phyloP scores from a whole-genome alignment of 2,113 vertebrate genomes.

The Orthonyx spaldingii region DNA sequence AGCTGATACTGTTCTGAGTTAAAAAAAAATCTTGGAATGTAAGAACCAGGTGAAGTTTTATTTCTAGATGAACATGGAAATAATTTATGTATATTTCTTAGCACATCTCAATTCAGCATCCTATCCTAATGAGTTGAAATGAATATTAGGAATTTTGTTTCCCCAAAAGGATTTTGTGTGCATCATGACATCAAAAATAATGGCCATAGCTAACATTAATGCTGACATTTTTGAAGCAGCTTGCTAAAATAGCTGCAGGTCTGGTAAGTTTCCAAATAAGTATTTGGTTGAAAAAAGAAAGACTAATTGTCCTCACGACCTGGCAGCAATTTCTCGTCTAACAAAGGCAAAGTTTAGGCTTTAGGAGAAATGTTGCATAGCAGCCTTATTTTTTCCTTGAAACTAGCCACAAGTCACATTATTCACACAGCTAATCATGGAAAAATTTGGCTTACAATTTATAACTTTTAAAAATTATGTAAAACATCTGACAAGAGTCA shows the following conservation, averaged over 20 bases:
- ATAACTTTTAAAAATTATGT: neutral
- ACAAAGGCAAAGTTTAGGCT: neutral
- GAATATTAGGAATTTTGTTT: neutral
- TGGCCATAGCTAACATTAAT: neutral
- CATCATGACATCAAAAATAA: neutral
- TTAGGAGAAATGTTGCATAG: neutral
- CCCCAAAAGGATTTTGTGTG: neutral
- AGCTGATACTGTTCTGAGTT: neutral
- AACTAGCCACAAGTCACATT: neutral
- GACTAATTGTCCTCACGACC: neutral
- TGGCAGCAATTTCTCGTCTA: neutral
- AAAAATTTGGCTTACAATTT: neutral
- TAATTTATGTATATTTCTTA: neutral
- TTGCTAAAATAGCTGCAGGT: neutral
- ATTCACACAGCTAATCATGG: neutral
- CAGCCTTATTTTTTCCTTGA: neutral
- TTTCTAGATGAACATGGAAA: neutral
- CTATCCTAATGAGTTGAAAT: neutral
- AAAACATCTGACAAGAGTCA: neutral
- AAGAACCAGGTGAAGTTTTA: neutral
- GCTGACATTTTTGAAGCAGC: neutral
- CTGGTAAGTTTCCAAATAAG: neutral
- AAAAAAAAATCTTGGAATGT: neutral
- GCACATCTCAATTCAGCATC: neutral
- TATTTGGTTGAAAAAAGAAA: neutral